phyloP scores from a whole-genome alignment of 2,888 invertebrate genomes.

The Xylota sylvarum region DNA sequence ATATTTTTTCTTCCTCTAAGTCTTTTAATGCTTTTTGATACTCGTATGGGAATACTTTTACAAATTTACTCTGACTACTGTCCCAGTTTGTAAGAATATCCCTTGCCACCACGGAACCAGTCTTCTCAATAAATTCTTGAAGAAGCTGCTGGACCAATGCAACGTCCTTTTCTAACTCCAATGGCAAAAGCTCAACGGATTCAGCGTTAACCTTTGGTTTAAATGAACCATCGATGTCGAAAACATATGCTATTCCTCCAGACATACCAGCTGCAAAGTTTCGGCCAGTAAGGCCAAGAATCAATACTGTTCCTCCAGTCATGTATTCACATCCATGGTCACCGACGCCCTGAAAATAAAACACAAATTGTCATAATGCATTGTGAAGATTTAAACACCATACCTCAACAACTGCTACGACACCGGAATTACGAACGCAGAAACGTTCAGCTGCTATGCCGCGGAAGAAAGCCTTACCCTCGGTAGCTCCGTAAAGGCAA shows the following conservation, averaged over 20 bases:
- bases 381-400: constrained; percentile 42
- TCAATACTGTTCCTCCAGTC: constrained; percentile 97
- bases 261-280: constrained; percentile 99
- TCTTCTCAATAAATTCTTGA: constrained; percentile 93
- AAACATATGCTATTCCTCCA: constrained; percentile 96
- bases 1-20: constrained; percentile 85
- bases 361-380: neutral
- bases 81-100: constrained; percentile 93
- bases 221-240: constrained; percentile 94
- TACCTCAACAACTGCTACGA: constrained; percentile 95
- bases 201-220: constrained; percentile 96
- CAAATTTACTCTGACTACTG: constrained; percentile 90
- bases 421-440: constrained; percentile 99
- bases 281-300: constrained; percentile 97
- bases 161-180: constrained; percentile 92
- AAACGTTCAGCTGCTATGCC: constrained; percentile 99
- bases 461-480: constrained; percentile 96
- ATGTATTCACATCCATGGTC: constrained; percentile 99
- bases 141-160: constrained; percentile 91
- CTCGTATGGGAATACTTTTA: constrained; percentile 99
- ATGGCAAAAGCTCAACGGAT: constrained; percentile 95
- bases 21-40: constrained; percentile 95
- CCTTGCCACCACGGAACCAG: constrained; percentile 94
- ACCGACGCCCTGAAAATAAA: constrained; percentile 91
- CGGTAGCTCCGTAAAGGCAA: constrained; percentile 98